These are phyloP conservation scores for Leptinotarsa tumamoca DNA, from an alignment of 2,888 invertebrate species.

Conservation along the genomic window DNA sequence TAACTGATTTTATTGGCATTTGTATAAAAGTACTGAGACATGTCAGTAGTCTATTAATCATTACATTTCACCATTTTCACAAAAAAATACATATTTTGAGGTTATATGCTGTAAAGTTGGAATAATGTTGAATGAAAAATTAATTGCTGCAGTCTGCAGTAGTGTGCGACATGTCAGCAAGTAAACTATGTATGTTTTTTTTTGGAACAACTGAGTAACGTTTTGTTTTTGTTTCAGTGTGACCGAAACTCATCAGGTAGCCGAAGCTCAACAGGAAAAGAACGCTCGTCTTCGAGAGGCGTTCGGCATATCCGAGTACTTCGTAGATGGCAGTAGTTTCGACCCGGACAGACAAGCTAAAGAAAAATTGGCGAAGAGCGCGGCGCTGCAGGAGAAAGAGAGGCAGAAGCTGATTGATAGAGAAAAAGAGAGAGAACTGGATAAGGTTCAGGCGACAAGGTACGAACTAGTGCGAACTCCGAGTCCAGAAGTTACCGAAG, in stretches of 20 bases:
- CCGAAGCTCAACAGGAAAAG: constrained; percentile 95
- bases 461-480: constrained; percentile 85
- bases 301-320: constrained; percentile 93
- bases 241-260: constrained; percentile 95
- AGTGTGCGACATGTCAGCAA: no score
- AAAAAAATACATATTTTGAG: no score
- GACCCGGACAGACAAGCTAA: constrained; percentile 82
- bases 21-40: no score
- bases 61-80: no score
- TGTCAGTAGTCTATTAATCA: no score
- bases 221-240: constrained; percentile 69
- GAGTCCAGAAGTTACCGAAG: constrained; percentile 70
- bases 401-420: constrained; percentile 64
- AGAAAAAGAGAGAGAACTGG: constrained; percentile 69
- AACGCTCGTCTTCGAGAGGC: constrained; percentile 93
- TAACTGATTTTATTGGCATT: no score
- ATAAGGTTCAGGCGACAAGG: constrained; percentile 65
- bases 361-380: constrained; percentile 68
- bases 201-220: neutral
- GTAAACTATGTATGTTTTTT: neutral
- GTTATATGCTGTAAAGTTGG: no score
- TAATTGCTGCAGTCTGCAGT: no score
- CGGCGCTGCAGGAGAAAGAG: constrained; percentile 66
- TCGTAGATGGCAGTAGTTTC: constrained; percentile 93
- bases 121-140: no score